Evolutionary conservation across 2,797 vertebrate species (phyloP).

Genomic region (Synanceia verrucosa): DNA sequence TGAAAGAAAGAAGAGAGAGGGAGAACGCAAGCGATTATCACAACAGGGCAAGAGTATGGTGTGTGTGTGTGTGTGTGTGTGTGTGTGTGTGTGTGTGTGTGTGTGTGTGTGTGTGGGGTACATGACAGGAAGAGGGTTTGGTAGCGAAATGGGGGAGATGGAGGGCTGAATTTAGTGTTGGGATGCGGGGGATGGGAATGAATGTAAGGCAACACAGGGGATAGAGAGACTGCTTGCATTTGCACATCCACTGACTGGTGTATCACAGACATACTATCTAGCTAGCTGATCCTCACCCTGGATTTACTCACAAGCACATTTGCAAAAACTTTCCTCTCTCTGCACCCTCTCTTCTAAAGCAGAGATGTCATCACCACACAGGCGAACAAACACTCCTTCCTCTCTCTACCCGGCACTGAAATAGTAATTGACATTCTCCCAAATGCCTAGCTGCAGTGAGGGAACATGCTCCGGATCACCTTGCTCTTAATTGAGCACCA

Average conservation of each 20-base stretch:
- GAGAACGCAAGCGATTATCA: constrained; percentile 50
- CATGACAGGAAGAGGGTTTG: constrained; percentile 38
- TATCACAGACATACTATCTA: constrained; percentile 66
- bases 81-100: constrained; percentile 6
- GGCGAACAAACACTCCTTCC: constrained; percentile 44
- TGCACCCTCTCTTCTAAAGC: constrained; percentile 41
- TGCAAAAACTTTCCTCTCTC: constrained; percentile 57
- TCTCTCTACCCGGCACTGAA: constrained; percentile 44
- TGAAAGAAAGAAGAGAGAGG: constrained; percentile 52
- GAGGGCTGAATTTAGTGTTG: constrained; percentile 47
- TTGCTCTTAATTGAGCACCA: constrained; percentile 69
- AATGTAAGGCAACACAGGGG: constrained; percentile 31
- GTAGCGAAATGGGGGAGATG: constrained; percentile 27
- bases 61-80: constrained; percentile 4
- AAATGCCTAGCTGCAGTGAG: constrained; percentile 49
- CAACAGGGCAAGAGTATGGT: constrained; percentile 30
- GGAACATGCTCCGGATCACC: constrained; percentile 61
- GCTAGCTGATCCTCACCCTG: constrained; percentile 70
- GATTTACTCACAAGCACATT: constrained; percentile 40
- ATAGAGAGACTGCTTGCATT: constrained; percentile 35
- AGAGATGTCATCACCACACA: constrained; percentile 52
- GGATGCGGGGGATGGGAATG: constrained; percentile 67
- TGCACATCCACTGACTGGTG: constrained; percentile 57
- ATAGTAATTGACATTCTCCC: constrained; percentile 73
- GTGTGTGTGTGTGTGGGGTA: constrained; percentile 18